Evolutionary conservation across 2,113 vertebrate species (phyloP).

Genomic region (Smithornis capensis): DNA sequence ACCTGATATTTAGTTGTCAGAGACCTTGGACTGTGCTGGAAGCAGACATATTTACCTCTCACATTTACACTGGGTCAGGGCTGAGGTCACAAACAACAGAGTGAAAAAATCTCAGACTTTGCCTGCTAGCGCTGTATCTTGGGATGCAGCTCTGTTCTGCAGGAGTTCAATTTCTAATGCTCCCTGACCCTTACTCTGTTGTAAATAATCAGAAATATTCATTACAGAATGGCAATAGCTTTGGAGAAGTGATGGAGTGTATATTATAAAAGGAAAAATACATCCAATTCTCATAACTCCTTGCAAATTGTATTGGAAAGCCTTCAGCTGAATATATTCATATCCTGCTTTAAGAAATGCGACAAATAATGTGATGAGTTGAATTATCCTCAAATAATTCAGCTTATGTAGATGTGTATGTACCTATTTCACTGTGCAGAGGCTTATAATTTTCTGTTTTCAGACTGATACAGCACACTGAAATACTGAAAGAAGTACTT

Average conservation of each 20-base stretch:
- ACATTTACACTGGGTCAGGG: not conserved
- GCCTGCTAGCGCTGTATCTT: not conserved
- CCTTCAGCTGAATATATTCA: constrained; percentile 43
- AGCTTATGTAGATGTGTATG: not conserved
- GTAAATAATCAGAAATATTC: constrained; percentile 67
- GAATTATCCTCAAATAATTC: constrained; percentile 41
- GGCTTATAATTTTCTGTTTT: not conserved
- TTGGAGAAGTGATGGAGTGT: constrained; percentile 28
- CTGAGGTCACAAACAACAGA: constrained; percentile 19
- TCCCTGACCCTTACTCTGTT: constrained; percentile 46
- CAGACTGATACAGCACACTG: not conserved
- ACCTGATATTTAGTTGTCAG: not conserved
- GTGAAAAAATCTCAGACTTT: constrained; percentile 13
- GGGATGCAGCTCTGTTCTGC: not conserved
- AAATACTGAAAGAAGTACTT: not conserved
- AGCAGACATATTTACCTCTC: constrained; percentile 31
- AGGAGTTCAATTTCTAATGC: constrained; percentile 18
- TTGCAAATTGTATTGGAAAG: constrained; percentile 53
- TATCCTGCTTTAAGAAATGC: not conserved
- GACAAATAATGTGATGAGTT: constrained; percentile 29
- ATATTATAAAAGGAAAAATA: constrained; percentile 40
- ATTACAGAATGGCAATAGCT: constrained; percentile 49
- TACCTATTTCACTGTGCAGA: not conserved
- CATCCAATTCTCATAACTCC: constrained; percentile 46
- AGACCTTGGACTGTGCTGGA: not conserved